A percentile compares a stretch with the other conserved stretches of the same genome.
Conservation (phyloP, 2,113 vertebrate genomes). For the Eudyptes chrysolophus region DNA sequence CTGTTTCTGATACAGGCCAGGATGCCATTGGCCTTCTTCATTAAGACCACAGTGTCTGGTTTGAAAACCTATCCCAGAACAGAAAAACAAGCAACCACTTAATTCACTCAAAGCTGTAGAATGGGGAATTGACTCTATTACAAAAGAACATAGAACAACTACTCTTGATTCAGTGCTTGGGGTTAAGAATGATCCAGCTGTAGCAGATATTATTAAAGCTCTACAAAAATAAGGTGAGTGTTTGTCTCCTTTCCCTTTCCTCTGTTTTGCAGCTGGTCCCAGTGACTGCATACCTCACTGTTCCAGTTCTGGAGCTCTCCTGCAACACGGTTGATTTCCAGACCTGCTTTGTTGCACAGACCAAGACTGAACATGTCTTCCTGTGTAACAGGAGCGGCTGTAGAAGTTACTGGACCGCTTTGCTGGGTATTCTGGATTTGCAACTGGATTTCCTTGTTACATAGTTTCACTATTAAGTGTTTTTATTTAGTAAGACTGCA, state of each 20-base stretch:
- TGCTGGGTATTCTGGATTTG: slow-evolving; percentile 73
- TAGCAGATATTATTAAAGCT: background rate
- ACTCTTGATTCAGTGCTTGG: background rate
- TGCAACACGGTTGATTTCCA: slow-evolving; percentile 79
- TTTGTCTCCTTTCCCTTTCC: background rate
- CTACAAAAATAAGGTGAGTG: background rate
- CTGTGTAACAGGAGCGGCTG: slow-evolving; percentile 78
- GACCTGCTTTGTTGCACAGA: slow-evolving; percentile 79
- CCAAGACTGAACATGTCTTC: slow-evolving; percentile 68
- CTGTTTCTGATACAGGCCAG: too few species aligned
- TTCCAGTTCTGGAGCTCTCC: slow-evolving; percentile 82
- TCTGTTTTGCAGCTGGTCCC: slow-evolving; percentile 77
- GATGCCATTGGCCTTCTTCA: background rate
- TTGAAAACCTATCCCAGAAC: background rate
- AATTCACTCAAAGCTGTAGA: background rate
- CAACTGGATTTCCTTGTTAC: background rate
- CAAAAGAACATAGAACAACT: background rate
- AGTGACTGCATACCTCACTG: slow-evolving; percentile 74
- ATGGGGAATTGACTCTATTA: background rate
- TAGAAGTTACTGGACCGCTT: slow-evolving; percentile 80
- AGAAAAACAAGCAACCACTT: background rate
- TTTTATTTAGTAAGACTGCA: background rate
- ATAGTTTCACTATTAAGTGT: background rate
- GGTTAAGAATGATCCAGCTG: background rate
- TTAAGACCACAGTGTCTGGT: background rate